phyloP scores from a whole-genome alignment of 2,797 vertebrate species.

The Emys orbicularis region DNA sequence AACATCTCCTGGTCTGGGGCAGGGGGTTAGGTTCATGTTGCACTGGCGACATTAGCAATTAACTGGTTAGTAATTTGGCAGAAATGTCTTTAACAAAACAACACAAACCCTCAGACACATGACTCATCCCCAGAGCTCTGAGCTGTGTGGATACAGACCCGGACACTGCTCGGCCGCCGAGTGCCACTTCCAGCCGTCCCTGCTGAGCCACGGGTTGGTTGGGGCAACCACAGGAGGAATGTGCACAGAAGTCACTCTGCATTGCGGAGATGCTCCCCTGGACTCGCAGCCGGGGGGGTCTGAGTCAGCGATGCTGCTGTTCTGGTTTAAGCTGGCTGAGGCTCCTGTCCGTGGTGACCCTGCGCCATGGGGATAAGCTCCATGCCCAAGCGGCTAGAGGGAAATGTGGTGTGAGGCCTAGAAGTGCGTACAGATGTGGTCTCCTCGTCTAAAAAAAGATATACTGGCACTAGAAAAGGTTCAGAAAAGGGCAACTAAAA shows the following conservation, averaged over 20 bases:
- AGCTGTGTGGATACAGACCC: background rate
- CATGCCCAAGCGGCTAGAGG: background rate
- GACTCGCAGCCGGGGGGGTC: background rate
- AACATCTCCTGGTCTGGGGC: background rate
- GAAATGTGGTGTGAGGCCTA: background rate
- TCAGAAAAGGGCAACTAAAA: too few relatives aligned
- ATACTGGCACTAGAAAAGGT: too few relatives aligned
- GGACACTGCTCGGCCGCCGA: background rate
- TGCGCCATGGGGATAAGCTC: background rate
- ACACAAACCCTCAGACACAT: constrained; percentile 12
- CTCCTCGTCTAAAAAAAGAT: too few relatives aligned
- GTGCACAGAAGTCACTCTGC: background rate
- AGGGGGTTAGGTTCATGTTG: background rate
- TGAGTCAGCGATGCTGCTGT: background rate
- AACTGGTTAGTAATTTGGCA: constrained; percentile 13
- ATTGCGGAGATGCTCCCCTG: constrained; percentile 47
- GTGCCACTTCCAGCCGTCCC: constrained; percentile 14
- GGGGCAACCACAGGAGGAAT: constrained; percentile 56
- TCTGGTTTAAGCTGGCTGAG: background rate
- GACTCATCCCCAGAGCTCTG: constrained; percentile 8
- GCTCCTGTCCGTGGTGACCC: background rate
- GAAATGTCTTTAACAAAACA: constrained; percentile 31
- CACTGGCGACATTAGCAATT: background rate
- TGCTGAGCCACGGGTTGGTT: background rate
- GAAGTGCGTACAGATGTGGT: too few relatives aligned